Conservation (phyloP, 37 sponge, comb jelly and placozoan genomes). For the Petrosia ficiformis region DNA sequence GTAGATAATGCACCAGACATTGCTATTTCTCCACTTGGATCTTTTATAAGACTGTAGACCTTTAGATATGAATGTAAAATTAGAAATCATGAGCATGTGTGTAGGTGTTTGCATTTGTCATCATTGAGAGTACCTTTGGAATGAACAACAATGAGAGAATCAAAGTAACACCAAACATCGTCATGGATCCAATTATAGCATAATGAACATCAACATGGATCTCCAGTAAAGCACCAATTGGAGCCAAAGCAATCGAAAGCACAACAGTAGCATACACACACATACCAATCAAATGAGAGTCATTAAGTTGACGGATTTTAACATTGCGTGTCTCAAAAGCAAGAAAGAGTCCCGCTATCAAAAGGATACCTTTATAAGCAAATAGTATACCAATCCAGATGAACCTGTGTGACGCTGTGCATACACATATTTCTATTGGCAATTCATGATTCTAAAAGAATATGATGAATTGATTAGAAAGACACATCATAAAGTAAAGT, state of each 20-base stretch:
- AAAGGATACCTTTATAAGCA: constrained; percentile 51
- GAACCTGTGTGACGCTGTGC: not conserved
- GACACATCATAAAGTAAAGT: too few relatives aligned
- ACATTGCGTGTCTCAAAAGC: constrained; percentile 64
- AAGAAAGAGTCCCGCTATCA: constrained; percentile 53
- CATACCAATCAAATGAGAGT: constrained; percentile 48
- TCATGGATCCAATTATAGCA: constrained; percentile 40
- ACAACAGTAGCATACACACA: constrained; percentile 58
- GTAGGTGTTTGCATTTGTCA: too few relatives aligned
- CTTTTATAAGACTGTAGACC: too few relatives aligned
- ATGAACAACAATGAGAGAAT: constrained; percentile 48
- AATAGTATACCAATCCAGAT: constrained; percentile 36
- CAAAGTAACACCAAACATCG: constrained; percentile 37
- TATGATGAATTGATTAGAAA: not conserved
- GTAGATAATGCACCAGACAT: too few relatives aligned
- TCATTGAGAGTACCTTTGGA: constrained; percentile 42
- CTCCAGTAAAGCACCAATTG: constrained; percentile 26
- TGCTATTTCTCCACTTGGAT: too few relatives aligned
- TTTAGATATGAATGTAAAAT: too few relatives aligned
- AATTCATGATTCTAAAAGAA: not conserved
- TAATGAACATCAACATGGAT: constrained; percentile 24
- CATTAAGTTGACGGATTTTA: constrained; percentile 49
- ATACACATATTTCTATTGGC: not conserved
- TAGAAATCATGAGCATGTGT: too few relatives aligned
- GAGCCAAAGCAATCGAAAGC: constrained; percentile 39